phyloP scores from a whole-genome alignment of 2,113 vertebrate genomes.

The Plectropomus leopardus region DNA sequence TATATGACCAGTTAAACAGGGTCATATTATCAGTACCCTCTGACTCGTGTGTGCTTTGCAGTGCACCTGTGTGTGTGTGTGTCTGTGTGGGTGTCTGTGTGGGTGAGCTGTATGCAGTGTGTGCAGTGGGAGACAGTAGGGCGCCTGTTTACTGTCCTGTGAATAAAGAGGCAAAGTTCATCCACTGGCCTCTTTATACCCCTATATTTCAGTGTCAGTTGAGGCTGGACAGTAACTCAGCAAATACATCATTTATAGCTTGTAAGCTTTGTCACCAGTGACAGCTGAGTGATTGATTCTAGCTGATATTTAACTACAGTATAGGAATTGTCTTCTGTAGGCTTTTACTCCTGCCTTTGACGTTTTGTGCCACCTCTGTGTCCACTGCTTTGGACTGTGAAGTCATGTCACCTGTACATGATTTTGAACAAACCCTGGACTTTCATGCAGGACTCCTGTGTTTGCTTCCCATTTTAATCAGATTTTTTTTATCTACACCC shows the following conservation, averaged over 20 bases:
- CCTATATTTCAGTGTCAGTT: slow-evolving; percentile 52
- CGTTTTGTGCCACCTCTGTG: not conserved
- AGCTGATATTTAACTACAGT: slow-evolving; percentile 13
- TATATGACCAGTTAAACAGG: slow-evolving; percentile 69
- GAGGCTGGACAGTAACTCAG: slow-evolving; percentile 46
- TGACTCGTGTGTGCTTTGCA: slow-evolving; percentile 60
- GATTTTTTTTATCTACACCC: too few relatives aligned
- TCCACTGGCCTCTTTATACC: slow-evolving; percentile 59
- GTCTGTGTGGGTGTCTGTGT: slow-evolving; percentile 15
- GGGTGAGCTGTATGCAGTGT: slow-evolving; percentile 12
- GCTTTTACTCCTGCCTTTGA: not conserved
- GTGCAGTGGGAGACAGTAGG: slow-evolving; percentile 59
- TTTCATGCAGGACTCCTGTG: too few relatives aligned
- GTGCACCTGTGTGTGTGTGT: slow-evolving; percentile 57
- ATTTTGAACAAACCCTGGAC: not conserved
- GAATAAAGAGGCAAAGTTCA: slow-evolving; percentile 79
- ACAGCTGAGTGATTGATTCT: slow-evolving; percentile 26
- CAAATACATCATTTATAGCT: slow-evolving; percentile 41
- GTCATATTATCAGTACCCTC: slow-evolving; percentile 71
- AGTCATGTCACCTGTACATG: not conserved
- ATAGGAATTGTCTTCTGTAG: not conserved
- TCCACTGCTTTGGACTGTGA: not conserved
- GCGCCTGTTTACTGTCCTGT: slow-evolving; percentile 76
- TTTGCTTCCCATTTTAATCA: not conserved
- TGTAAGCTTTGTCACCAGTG: slow-evolving; percentile 21